Percentiles rank a stretch among this genome's conserved stretches.
Conservation (phyloP, 2,797 vertebrate genomes). For the Pelobates cultripes region DNA sequence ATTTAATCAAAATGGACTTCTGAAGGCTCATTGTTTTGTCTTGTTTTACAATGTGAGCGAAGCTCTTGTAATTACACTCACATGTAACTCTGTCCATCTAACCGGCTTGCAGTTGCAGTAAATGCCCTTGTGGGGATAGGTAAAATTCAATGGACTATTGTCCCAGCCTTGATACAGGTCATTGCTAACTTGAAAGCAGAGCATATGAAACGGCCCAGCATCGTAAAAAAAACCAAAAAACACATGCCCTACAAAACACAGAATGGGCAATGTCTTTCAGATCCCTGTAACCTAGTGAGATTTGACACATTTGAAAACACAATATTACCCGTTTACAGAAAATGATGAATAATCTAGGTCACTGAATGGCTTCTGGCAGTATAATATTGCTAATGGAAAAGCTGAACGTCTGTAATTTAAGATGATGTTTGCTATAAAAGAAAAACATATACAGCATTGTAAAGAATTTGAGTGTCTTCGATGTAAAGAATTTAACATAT, state of each 20-base stretch:
- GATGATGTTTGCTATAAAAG: background rate
- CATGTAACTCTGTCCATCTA: constrained; percentile 47
- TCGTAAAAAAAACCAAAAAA: constrained; percentile 9
- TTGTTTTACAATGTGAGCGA: constrained; percentile 59
- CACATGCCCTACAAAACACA: constrained; percentile 17
- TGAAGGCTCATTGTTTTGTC: constrained; percentile 60
- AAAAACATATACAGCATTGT: background rate
- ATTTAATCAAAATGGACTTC: constrained; percentile 54
- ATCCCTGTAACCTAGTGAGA: background rate
- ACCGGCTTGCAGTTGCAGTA: constrained; percentile 58
- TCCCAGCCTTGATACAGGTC: constrained; percentile 60
- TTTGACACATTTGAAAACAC: background rate
- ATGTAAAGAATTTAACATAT: background rate
- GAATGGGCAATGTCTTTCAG: constrained; percentile 16
- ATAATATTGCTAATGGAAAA: background rate
- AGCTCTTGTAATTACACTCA: constrained; percentile 44
- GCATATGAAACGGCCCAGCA: constrained; percentile 4
- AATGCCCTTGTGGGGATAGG: constrained; percentile 60
- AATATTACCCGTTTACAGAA: constrained; percentile 1
- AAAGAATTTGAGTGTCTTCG: background rate
- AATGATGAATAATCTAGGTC: background rate
- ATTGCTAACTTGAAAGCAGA: constrained; percentile 59
- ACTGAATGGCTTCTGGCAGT: background rate
- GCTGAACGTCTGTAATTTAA: background rate
- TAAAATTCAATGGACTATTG: constrained; percentile 62